phyloP scores from a whole-genome alignment of 1,140 invertebrate genomes.

The Pogonognathellus flavescens region DNA sequence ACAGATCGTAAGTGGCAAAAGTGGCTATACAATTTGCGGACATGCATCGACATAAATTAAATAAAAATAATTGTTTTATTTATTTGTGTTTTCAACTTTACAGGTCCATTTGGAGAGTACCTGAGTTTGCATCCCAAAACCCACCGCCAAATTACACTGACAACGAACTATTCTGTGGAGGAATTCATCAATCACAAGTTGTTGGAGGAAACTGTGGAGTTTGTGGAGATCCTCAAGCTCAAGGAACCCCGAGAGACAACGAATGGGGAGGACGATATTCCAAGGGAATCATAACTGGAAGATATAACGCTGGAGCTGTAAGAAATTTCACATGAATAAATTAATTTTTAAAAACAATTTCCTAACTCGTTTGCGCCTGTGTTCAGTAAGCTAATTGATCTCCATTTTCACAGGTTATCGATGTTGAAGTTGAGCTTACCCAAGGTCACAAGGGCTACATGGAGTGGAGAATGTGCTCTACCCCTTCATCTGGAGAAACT shows the following conservation, averaged over 20 bases:
- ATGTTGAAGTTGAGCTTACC: slow-evolving; percentile 70
- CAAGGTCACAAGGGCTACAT: slow-evolving; percentile 72
- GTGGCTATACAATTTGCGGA: too few species aligned
- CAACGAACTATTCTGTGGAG: slow-evolving; percentile 67
- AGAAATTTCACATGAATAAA: background rate
- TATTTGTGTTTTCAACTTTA: too few species aligned
- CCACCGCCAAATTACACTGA: slow-evolving; percentile 69
- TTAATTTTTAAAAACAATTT: too few species aligned
- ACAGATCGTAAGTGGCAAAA: slow-evolving; percentile 59
- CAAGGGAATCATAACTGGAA: slow-evolving; percentile 69
- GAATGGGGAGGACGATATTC: slow-evolving; percentile 70
- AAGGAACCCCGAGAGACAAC: slow-evolving; percentile 69
- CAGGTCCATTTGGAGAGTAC: slow-evolving; percentile 67
- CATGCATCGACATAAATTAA: too few species aligned
- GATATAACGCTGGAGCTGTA: slow-evolving; percentile 69
- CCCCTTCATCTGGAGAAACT: slow-evolving; percentile 67
- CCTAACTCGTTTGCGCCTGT: too few species aligned
- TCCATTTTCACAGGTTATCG: slow-evolving; percentile 62
- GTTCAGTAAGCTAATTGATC: too few species aligned
- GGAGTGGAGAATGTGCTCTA: slow-evolving; percentile 70
- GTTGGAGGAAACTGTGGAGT: slow-evolving; percentile 71
- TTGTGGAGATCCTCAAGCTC: slow-evolving; percentile 71
- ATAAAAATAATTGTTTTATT: background rate
- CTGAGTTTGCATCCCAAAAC: slow-evolving; percentile 49
- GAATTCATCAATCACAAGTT: slow-evolving; percentile 63